Percentiles rank a stretch among this genome's conserved stretches.
Conservation (phyloP, 2,888 invertebrate species). For the Cephus spinipes region DNA sequence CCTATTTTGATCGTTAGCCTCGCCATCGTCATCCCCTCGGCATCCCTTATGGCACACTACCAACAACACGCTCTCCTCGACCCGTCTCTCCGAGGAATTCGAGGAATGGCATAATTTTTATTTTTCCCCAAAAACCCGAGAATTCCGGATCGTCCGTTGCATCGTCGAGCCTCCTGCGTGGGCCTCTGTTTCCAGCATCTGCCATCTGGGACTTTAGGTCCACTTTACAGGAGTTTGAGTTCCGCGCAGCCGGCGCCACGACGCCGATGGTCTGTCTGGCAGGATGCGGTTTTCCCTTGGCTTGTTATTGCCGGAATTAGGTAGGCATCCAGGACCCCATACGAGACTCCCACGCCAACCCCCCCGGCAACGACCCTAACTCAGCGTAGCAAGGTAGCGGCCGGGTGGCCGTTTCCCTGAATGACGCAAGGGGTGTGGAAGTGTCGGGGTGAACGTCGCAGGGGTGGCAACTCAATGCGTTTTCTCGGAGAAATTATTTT, state of each 20-base stretch:
- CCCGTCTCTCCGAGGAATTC: background rate
- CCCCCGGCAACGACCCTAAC: background rate
- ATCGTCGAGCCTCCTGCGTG: background rate
- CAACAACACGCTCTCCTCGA: background rate
- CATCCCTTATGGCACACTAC: background rate
- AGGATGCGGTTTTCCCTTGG: constrained; percentile 34
- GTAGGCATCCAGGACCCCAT: background rate
- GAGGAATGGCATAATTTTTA: background rate
- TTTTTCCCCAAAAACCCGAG: background rate
- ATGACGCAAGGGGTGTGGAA: background rate
- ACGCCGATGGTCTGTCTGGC: constrained; percentile 43
- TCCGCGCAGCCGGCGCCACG: constrained; percentile 27
- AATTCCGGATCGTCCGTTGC: background rate
- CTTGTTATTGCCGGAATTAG: constrained; percentile 47
- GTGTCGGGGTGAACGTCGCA: background rate
- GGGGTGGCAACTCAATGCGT: background rate
- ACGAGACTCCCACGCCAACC: background rate
- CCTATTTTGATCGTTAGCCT: background rate
- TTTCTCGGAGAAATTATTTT: background rate
- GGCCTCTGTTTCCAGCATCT: background rate
- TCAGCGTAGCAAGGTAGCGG: background rate
- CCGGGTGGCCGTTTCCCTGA: background rate
- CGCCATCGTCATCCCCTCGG: background rate
- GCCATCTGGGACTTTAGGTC: background rate
- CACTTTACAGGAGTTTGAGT: constrained; percentile 3